Evolutionary conservation across 2,888 invertebrate genomes (phyloP).

Genomic region (Metacarcinus magister): DNA sequence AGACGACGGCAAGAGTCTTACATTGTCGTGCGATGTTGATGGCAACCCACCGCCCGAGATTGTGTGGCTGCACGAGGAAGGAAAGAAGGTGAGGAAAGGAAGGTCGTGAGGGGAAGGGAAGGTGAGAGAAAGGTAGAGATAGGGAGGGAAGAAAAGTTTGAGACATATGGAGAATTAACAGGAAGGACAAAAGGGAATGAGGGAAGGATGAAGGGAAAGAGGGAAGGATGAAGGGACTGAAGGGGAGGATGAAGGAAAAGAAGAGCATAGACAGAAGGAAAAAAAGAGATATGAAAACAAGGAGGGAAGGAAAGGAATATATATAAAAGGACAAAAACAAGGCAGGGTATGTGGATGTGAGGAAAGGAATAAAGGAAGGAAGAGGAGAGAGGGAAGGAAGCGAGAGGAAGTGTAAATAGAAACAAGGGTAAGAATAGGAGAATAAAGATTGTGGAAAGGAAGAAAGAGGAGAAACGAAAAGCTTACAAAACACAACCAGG

Average conservation of each 20-base stretch:
- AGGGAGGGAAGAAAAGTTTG: not conserved
- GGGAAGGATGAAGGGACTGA: not conserved
- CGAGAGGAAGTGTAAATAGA: not conserved
- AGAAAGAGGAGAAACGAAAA: not conserved
- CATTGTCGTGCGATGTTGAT: conserved; percentile 80
- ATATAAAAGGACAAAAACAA: not conserved
- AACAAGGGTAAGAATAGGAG: not conserved
- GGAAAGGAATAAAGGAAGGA: not conserved
- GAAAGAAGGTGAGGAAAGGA: conserved; percentile 77
- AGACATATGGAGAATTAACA: not conserved
- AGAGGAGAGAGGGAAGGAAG: not conserved
- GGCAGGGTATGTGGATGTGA: not conserved
- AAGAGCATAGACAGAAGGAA: not conserved
- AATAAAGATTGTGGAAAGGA: not conserved
- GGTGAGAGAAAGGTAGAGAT: not conserved
- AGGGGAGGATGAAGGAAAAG: no score
- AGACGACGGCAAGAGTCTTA: conserved; percentile 76
- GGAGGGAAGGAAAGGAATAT: not conserved
- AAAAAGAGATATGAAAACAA: not conserved
- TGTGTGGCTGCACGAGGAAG: conserved; percentile 81
- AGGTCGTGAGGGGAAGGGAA: not conserved
- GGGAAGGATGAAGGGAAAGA: not conserved
- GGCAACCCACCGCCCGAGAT: conserved; percentile 82
- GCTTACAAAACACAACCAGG: not conserved
- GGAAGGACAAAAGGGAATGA: not conserved